phyloP scores from a whole-genome alignment of 2,113 vertebrate genomes.

The Cathartes aura region DNA sequence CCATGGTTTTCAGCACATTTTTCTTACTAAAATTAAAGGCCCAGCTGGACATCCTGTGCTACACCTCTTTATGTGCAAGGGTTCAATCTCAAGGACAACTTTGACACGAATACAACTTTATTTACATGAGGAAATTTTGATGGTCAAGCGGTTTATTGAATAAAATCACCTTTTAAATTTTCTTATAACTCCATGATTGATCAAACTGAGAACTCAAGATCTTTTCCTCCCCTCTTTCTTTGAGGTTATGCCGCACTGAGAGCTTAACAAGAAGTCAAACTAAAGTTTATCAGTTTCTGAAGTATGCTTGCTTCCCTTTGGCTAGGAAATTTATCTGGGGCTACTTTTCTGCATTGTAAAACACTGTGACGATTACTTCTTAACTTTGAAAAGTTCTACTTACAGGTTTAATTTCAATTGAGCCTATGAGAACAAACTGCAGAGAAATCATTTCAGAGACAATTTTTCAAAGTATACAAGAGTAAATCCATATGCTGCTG shows the following conservation, averaged over 20 bases:
- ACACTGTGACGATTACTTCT: conserved; percentile 34
- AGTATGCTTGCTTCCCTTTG: background rate
- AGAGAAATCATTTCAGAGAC: conserved; percentile 79
- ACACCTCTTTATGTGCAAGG: background rate
- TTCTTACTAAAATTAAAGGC: background rate
- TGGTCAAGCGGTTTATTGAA: background rate
- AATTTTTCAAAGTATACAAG: conserved; percentile 78
- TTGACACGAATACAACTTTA: background rate
- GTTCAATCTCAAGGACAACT: background rate
- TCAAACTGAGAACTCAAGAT: background rate
- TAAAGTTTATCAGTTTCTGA: background rate
- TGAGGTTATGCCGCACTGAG: background rate
- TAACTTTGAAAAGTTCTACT: conserved; percentile 42
- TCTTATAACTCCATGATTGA: background rate
- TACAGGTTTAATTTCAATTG: conserved; percentile 58
- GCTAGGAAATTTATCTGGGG: background rate
- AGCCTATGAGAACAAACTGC: conserved; percentile 66
- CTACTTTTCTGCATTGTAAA: conserved; percentile 14
- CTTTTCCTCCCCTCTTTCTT: background rate
- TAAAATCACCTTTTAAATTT: background rate
- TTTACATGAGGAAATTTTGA: background rate
- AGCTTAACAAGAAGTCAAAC: background rate
- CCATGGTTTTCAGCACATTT: background rate
- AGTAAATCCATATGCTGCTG: conserved; percentile 80
- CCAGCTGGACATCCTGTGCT: background rate